Base-by-base conservation (phyloP, 2,888 invertebrate genomes). In the Choreutis nemorana region DNA sequence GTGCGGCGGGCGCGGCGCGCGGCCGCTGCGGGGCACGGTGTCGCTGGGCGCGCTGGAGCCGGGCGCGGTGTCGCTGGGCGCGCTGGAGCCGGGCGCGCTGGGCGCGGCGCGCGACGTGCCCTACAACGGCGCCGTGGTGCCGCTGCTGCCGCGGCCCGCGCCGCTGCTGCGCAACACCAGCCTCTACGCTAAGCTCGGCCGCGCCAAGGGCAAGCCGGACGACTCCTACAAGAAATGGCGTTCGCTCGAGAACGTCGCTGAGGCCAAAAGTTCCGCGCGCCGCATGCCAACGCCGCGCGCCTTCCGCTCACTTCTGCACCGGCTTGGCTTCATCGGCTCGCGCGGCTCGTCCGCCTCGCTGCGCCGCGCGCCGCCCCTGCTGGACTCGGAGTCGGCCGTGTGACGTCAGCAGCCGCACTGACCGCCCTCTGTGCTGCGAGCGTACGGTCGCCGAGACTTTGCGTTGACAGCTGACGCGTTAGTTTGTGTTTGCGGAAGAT, bases 281-380 rank as follows among this genome's bases (percentile, higher is more conserved):
- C 87, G 87, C 56, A 82, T 85, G 53, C 80, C 83, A 29, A 81
- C 86, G 33, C 83, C 86, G 47, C 85, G 88, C 14, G 81, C 91
- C 36, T 83, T 86, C 43, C 81, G 82, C 40, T 91, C 90, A 89
- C 67, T 91, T 48, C 83, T 87, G 24, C 89, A 87, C 45, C 67
- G 91, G 36, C 87, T 92, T 54, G 86, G 86, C 50, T 87, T 86
- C 35, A 86, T 83, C 47, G 87, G 86, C 32, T 71, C 88, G 36
- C 84, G 89, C 40, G 82, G 83, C 40, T 88, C 87, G 46, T 82
- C 78, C 36, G 52, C 65, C 7, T 68, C 70, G 27, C 50, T 77
- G 39, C 72, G 75, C 28, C 67, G 66, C 45, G 67, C 72, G 28
- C 67, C 77, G 38, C 73, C 73, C 33, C 56, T 75, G 28, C 60